Conservation (phyloP, 2,797 vertebrate species). For the Mus minutoides region DNA sequence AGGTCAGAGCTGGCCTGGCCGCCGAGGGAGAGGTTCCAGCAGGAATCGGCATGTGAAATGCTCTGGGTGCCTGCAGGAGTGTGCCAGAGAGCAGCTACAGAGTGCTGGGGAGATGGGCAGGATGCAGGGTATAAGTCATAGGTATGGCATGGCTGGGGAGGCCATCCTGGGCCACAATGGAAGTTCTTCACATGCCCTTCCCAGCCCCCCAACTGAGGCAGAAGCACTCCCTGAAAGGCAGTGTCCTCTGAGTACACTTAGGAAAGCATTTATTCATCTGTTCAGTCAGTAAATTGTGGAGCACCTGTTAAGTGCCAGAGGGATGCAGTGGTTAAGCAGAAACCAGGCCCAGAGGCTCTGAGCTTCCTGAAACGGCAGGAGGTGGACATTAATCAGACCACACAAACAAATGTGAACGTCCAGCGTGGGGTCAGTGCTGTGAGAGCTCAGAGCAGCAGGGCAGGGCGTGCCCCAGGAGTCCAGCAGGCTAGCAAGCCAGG, state of each 20-base stretch:
- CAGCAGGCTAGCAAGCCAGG: neutral
- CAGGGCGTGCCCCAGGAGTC: neutral
- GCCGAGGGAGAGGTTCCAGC: neutral
- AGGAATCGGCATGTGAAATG: neutral
- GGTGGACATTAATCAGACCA: neutral
- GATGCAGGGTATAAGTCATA: too few relatives aligned
- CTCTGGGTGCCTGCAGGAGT: neutral
- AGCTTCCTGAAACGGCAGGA: neutral
- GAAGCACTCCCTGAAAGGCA: neutral
- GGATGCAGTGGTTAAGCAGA: neutral
- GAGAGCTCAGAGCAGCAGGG: neutral
- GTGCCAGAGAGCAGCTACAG: neutral
- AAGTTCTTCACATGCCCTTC: neutral
- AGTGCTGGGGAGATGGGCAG: neutral
- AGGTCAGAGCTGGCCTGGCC: neutral
- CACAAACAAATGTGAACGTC: neutral
- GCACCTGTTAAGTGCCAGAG: neutral
- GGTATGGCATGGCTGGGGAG: neutral
- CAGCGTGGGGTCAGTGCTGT: neutral
- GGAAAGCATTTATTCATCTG: constrained; percentile 28
- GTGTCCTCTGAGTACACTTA: neutral
- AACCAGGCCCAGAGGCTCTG: neutral
- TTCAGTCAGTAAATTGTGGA: constrained; percentile 21
- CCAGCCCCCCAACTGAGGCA: neutral
- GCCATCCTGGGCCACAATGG: too few relatives aligned